Conservation (phyloP, 2,888 invertebrate species). For the Agonopterix heracliana region DNA sequence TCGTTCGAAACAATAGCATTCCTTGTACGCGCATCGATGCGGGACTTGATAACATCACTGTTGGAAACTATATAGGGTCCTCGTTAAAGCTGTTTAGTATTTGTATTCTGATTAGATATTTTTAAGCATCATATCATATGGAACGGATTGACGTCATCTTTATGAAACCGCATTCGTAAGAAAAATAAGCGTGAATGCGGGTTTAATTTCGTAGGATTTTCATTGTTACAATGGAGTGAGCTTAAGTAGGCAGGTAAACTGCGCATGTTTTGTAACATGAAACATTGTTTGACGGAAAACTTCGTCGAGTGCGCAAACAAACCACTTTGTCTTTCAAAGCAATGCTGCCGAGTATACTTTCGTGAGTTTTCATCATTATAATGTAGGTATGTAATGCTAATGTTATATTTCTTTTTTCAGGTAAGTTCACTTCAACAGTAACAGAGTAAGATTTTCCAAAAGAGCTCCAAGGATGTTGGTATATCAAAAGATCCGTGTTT, state of each 20-base stretch:
- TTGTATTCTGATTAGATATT: slow-evolving; percentile 9
- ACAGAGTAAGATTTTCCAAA: background rate
- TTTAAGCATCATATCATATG: background rate
- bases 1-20: slow-evolving; percentile 52
- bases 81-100: slow-evolving; percentile 3
- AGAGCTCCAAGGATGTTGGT: no score
- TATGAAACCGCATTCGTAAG: background rate
- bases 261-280: slow-evolving; percentile 50
- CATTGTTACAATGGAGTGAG: slow-evolving; percentile 17
- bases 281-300: slow-evolving; percentile 52
- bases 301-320: slow-evolving; percentile 41
- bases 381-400: background rate
- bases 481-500: no score
- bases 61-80: slow-evolving; percentile 13
- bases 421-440: slow-evolving; percentile 16
- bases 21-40: slow-evolving; percentile 29
- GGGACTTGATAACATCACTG: slow-evolving; percentile 25
- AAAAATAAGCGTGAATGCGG: background rate
- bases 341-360: slow-evolving; percentile 14
- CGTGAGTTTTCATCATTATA: slow-evolving; percentile 1
- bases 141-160: background rate
- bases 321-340: slow-evolving; percentile 31
- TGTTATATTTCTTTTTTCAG: slow-evolving; percentile 20
- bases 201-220: slow-evolving; percentile 9
- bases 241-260: slow-evolving; percentile 9